These are phyloP conservation scores for Cyrtorhinus lividipennis DNA, from an alignment of 1,140 invertebrate species.

Conservation along the genomic window DNA sequence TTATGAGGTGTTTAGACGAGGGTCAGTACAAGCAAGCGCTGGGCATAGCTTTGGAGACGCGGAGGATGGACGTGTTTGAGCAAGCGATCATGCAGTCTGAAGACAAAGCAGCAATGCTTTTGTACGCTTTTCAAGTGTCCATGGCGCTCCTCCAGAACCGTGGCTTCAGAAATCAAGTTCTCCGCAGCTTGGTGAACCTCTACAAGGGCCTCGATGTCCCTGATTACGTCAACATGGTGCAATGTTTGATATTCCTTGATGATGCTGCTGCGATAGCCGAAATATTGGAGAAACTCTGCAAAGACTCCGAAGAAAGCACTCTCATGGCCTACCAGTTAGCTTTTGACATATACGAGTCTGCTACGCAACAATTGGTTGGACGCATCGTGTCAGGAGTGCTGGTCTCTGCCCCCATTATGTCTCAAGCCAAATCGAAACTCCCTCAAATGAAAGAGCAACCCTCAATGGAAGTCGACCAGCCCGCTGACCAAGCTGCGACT, in stretches of 20 bases:
- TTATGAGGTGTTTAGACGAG: constrained; percentile 86
- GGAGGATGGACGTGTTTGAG: constrained; percentile 92
- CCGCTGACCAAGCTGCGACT: not conserved
- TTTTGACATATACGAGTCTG: constrained; percentile 98
- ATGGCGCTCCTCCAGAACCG: constrained; percentile 92
- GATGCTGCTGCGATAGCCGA: constrained; percentile 82
- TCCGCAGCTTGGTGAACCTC: constrained; percentile 74
- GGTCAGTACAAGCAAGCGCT: constrained; percentile 86
- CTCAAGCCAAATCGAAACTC: constrained; percentile 53
- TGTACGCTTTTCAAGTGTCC: constrained; percentile 87
- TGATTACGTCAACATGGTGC: constrained; percentile 92
- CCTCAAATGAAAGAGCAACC: constrained; percentile 31
- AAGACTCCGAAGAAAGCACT: constrained; percentile 53
- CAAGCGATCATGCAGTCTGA: constrained; percentile 80
- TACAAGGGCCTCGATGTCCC: constrained; percentile 74
- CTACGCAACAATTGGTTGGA: constrained; percentile 91
- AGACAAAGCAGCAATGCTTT: constrained; percentile 77
- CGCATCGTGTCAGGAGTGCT: constrained; percentile 71
- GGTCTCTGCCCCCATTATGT: constrained; percentile 69
- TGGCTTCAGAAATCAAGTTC: constrained; percentile 76
- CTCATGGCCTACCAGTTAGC: constrained; percentile 98
- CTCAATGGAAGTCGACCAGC: constrained; percentile 19
- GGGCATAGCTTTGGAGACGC: constrained; percentile 86
- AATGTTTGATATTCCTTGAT: constrained; percentile 92
- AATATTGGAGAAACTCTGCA: constrained; percentile 74